Base-by-base conservation (phyloP, 2,797 vertebrate species). In the Sparus aurata region DNA sequence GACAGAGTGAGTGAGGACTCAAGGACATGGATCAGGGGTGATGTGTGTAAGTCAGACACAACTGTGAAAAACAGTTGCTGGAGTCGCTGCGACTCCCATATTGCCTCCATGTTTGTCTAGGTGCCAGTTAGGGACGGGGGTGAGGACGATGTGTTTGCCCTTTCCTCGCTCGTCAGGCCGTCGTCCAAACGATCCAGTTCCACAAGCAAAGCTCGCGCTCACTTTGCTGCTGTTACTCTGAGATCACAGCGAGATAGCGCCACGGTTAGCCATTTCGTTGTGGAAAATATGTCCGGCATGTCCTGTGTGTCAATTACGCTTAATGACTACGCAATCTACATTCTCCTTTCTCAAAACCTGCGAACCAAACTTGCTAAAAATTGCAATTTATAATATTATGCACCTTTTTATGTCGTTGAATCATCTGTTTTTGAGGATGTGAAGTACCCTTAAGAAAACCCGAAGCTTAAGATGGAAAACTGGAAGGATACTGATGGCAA, bases 241-340 rank as follows among this genome's bases (percentile, higher is more conserved):
- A 85, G 67, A 84, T 85, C 59, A 57, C 66, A 76, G 59, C 55
- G 61, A 16, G 75, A 89, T 72, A 78, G 57, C 62, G 7, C 3
- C 15, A 55, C 13, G 10, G 72, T 83, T 69, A 84, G 49, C 50
- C 76, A 25, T 68, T 66, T 79, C 79, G 76, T 77, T 65, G 38
- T 63, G 43, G 75, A 71, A 90, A 89, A 75, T 72, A 89, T 87
- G 83, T 30, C 4, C 22, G 78, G 80, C 50, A 83, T 88, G 87
- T 90, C 84, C 81, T 79, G 82, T 52, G 13, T 71, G 61, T 57
- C 11, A n/a, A 59, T 71, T 3, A 62, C 38, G 7, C 50, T 41
- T 59, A 58, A 79, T 63, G 20, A 78, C 46, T 71, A 78, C 34
- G 12, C 30, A 61, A 71, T 59, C 6, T 9, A 17, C n/a, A 22